Base-by-base conservation (phyloP, 2,113 vertebrate genomes). In the Sinocyclocheilus rhinocerous region DNA sequence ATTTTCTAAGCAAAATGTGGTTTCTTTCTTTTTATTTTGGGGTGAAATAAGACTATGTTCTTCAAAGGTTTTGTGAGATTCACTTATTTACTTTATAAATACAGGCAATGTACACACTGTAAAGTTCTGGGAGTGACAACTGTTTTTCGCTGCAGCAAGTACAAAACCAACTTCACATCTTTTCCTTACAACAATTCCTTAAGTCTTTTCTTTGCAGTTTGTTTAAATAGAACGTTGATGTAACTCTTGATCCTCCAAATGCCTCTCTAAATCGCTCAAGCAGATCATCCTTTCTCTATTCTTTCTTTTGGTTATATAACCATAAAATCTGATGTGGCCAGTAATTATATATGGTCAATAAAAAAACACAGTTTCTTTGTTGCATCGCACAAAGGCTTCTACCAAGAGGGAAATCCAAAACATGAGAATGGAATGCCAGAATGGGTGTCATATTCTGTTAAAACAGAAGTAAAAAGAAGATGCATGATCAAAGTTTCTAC, bases 261-360 rank as follows among this genome's bases (percentile, higher is more conserved):
- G 65, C 77, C 50, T 81, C 61, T n/a, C 83, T 85, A 81, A 72
- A 86, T 84, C 42, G 10, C 73, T 84, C 81, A 80, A 84, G 67
- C 69, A 45, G 78, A 87, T 69, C 45, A 85, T 85, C 76, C 45
- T 16, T 42, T 33, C 33, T 52, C 86, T 69, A 16, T 80, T 87
- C 65, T 78, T 50, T 70, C 70, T 45, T 29, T 26, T 6, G 36
- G 57, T 89, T 89, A 86, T n/a, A 22, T 85, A 89, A 87, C 11
- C 61, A 36, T 57, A 80, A 89, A 83, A 84, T 70, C 75, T 73
- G 9, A 22, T 20, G 39, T 45, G 33, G 70, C 18, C 81, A 80
- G 45, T 87, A 82, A 87, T 84, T 84, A 86, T 69, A 81, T 79
- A 57, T 67, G 8, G 61, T 70, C 50, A 88, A 85, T 33, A 85